A percentile compares a stretch with the other conserved stretches of the same genome.
Evolutionary conservation across 2,113 vertebrate genomes (phyloP).

Genomic region (Prunella himalayana): DNA sequence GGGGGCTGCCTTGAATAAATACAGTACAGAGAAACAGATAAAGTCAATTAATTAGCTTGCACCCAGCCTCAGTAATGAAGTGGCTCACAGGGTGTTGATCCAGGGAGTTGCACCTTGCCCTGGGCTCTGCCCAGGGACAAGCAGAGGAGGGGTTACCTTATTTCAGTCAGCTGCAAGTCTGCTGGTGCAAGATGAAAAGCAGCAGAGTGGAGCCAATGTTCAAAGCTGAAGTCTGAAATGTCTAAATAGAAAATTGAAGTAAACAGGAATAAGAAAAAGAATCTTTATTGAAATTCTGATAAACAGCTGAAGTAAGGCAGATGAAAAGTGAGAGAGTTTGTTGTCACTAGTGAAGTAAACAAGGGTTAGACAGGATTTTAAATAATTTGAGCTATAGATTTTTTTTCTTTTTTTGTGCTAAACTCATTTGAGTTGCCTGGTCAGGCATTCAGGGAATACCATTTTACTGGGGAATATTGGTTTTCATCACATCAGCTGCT

Average conservation of each 20-base stretch:
- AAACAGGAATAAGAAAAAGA: not conserved
- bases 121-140: not conserved
- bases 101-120: not conserved
- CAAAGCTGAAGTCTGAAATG: not conserved
- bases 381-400: not conserved
- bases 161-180: not conserved
- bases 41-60: not conserved
- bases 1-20: not conserved
- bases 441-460: not conserved
- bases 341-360: not conserved
- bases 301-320: not conserved
- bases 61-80: not conserved
- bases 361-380: not conserved
- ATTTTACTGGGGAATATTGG: not conserved
- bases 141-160: not conserved
- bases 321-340: not conserved
- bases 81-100: not conserved
- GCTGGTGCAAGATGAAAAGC: not conserved
- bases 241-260: not conserved
- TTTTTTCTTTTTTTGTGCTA: not conserved
- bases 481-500: not conserved
- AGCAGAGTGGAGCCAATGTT: not conserved
- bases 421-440: not conserved
- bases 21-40: not conserved
- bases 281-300: not conserved